Base-by-base conservation (phyloP, 2,888 invertebrate genomes). In the Heliconius cydno region DNA sequence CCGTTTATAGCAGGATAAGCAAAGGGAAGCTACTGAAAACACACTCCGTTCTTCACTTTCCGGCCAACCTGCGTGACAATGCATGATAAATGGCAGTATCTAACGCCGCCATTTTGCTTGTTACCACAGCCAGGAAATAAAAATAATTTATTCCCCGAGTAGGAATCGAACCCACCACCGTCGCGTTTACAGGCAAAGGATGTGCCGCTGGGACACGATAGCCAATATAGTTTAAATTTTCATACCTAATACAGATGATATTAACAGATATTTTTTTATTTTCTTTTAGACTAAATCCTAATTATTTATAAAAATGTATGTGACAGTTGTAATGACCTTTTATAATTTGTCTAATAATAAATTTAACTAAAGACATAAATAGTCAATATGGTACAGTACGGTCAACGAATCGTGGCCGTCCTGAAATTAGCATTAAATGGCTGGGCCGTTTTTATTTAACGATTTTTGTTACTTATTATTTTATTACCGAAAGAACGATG, bases 301-400 rank as follows among this genome's bases (percentile, higher is more conserved):
- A 67, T 67, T 67, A 38, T 19, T 52, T 52, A 60, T 60, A 25
- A 41, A 41, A 70, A 70, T 46, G 41, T 70, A 46, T 46, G 25
- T 70, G 41, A 70, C 15, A 25, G 25, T 41, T 9, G 25, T 25
- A 41, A 46, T 70, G 25, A 70, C 70, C 28, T 25, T 41, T 25
- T 41, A 25, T 68, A 68, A 68, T 68, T 63, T 63, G 63, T 12
- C 63, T 25, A 68, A 41, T 38, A 41, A 68, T 68, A 41, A 68
- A 68, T 68, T 68, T 68, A 68, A 68, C 68, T 41, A 68, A 41
- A 41, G 38, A 13, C 15, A 15, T 38, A 66, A 2, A 30, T 66
- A 38, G 12, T 67, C 13, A 68, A 68, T 25, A 68, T 68, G 15
- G 38, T 68, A 52, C 52, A 52, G 52, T 52, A 52, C 52, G 52